Percentiles rank a stretch among this genome's conserved stretches.
phyloP scores from a whole-genome alignment of 1,140 invertebrate species.

The Pentalonia nigronervosa region DNA sequence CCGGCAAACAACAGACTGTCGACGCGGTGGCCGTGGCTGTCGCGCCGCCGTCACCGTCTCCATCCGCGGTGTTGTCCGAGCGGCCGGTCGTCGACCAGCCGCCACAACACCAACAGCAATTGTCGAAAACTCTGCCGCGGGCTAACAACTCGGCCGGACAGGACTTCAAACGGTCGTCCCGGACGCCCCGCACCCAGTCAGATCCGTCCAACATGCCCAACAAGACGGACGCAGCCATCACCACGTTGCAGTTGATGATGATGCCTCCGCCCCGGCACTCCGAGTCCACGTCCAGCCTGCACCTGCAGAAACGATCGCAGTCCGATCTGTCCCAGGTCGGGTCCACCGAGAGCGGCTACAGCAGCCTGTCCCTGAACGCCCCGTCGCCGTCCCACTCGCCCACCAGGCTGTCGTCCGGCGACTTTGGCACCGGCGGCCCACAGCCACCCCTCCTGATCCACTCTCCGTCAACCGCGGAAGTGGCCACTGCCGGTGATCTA shows the following conservation, averaged over 20 bases:
- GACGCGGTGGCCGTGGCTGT: not conserved
- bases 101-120: slow-evolving; percentile 26
- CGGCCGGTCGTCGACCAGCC: slow-evolving; percentile 26
- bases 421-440: not conserved
- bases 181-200: slow-evolving; percentile 62
- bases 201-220: slow-evolving; percentile 60
- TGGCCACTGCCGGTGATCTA: not conserved
- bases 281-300: slow-evolving; percentile 44
- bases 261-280: slow-evolving; percentile 19
- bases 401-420: slow-evolving; percentile 38
- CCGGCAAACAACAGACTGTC: not conserved
- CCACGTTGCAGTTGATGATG: slow-evolving; percentile 24
- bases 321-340: slow-evolving; percentile 59
- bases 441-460: not conserved
- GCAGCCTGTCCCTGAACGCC: slow-evolving; percentile 57
- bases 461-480: not conserved
- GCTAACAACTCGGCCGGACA: slow-evolving; percentile 4
- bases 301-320: slow-evolving; percentile 54
- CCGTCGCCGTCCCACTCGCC: slow-evolving; percentile 58
- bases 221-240: slow-evolving; percentile 18
- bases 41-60: not conserved
- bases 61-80: not conserved
- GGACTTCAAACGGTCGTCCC: slow-evolving; percentile 57
- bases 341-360: slow-evolving; percentile 59
- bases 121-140: slow-evolving; percentile 60